phyloP scores from a whole-genome alignment of 2,797 vertebrate species.

The Vireo griseus region DNA sequence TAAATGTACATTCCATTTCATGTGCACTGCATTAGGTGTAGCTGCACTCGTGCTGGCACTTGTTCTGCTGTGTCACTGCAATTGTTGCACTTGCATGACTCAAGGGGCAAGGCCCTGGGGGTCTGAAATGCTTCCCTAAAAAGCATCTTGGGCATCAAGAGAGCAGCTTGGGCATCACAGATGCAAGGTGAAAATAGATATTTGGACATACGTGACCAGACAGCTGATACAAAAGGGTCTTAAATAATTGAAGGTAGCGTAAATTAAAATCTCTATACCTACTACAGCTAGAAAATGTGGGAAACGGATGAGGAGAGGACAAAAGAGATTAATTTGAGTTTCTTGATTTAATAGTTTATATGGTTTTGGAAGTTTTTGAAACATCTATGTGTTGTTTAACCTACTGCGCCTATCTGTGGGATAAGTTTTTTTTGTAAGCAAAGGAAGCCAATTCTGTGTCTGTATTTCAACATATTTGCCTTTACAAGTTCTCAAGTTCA shows the following conservation, averaged over 20 bases:
- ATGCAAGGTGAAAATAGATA: background rate
- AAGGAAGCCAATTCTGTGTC: background rate
- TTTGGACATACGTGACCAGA: fast-evolving
- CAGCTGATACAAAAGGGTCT: background rate
- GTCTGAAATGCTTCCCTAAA: background rate
- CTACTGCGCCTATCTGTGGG: background rate
- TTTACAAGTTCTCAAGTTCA: background rate
- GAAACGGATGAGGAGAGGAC: background rate
- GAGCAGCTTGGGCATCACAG: background rate
- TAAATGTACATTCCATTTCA: background rate
- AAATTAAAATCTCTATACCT: background rate
- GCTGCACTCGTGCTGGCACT: fast-evolving
- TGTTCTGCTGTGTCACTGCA: background rate
- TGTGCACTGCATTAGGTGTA: background rate
- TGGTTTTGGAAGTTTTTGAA: background rate
- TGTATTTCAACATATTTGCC: background rate
- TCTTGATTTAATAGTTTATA: background rate
- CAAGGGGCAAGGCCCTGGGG: background rate
- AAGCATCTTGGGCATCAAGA: background rate
- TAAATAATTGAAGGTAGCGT: fast-evolving
- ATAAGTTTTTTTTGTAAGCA: background rate
- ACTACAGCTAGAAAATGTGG: background rate
- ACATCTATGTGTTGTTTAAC: background rate
- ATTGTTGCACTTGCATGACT: background rate
- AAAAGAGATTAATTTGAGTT: background rate